These are phyloP conservation scores for Dendrocincla tyrannina DNA, from an alignment of 2,797 vertebrate genomes.

Conservation along the genomic window DNA sequence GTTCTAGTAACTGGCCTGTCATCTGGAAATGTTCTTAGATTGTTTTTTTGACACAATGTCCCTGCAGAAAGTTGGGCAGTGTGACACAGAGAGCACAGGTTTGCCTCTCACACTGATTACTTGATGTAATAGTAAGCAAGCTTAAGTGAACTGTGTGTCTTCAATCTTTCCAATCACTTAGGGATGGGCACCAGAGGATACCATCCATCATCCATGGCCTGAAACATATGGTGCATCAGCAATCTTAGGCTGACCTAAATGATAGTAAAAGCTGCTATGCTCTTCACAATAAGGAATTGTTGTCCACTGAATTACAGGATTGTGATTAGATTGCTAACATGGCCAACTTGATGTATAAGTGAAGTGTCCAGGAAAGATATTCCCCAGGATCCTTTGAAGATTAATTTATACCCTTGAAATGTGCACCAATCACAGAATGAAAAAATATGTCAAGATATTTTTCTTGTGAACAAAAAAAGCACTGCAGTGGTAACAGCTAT, in stretches of 20 bases:
- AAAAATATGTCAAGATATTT: slow-evolving; percentile 79
- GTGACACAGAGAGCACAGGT: slow-evolving; percentile 71
- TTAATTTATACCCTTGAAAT: slow-evolving; percentile 80
- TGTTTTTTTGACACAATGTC: slow-evolving; percentile 73
- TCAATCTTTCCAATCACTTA: slow-evolving; percentile 95
- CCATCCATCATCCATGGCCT: slow-evolving; percentile 89
- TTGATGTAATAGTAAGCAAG: slow-evolving; percentile 86
- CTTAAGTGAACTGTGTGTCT: slow-evolving; percentile 93
- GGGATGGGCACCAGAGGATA: slow-evolving; percentile 85
- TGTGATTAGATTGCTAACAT: slow-evolving; percentile 82
- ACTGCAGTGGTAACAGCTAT: slow-evolving; percentile 54
- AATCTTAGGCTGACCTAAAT: slow-evolving; percentile 81
- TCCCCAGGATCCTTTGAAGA: slow-evolving; percentile 74
- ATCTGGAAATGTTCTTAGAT: slow-evolving; percentile 57
- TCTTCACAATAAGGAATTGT: slow-evolving; percentile 81
- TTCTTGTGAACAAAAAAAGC: slow-evolving; percentile 73
- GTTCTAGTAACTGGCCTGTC: slow-evolving; percentile 66
- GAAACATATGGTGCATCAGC: slow-evolving; percentile 88
- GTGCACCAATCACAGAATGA: slow-evolving; percentile 76
- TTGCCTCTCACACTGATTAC: slow-evolving; percentile 86
- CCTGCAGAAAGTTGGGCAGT: slow-evolving; percentile 69
- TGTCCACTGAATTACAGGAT: slow-evolving; percentile 80
- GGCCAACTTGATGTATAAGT: slow-evolving; percentile 77
- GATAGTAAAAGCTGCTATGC: slow-evolving; percentile 74
- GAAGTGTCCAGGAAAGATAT: slow-evolving; percentile 73